Evolutionary conservation across 2,888 invertebrate genomes (phyloP).

Genomic region (Ceraclea dissimilis): DNA sequence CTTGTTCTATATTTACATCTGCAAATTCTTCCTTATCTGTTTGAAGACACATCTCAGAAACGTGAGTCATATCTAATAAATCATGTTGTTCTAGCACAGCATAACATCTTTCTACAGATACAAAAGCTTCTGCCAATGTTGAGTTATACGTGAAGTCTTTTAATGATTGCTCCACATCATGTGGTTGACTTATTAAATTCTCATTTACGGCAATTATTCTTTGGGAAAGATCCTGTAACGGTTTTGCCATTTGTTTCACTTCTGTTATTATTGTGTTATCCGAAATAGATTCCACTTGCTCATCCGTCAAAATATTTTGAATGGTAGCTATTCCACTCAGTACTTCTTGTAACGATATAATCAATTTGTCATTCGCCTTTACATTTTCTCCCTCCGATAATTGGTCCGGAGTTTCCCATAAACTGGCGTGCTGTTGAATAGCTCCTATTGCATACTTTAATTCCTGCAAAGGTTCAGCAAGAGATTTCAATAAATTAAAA

Average conservation of each 20-base stretch:
- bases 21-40: conserved; percentile 9
- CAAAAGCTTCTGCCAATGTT: conserved; percentile 35
- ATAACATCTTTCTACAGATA: conserved; percentile 38
- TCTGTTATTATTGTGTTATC: neutral
- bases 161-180: conserved; percentile 17
- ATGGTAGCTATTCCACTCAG: conserved; percentile 29
- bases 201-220: conserved; percentile 36
- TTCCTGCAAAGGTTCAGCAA: conserved; percentile 23
- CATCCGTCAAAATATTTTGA: conserved; percentile 27
- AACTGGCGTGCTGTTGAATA: conserved; percentile 25
- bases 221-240: conserved; percentile 36
- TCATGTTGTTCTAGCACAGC: conserved; percentile 39
- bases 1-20: conserved; percentile 27
- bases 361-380: conserved; percentile 6
- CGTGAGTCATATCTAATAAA: conserved; percentile 36
- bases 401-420: conserved; percentile 17
- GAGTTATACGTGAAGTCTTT: conserved; percentile 27
- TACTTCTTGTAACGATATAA: conserved; percentile 27
- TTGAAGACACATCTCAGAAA: conserved; percentile 30
- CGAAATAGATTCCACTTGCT: conserved; percentile 8
- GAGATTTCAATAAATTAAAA: conserved; percentile 21
- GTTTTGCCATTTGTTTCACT: conserved; percentile 29
- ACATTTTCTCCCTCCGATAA: neutral
- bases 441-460: conserved; percentile 26
- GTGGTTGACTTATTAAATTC: conserved; percentile 31